Conservation (phyloP, 2,888 invertebrate genomes). For the Miltochrista miniata region DNA sequence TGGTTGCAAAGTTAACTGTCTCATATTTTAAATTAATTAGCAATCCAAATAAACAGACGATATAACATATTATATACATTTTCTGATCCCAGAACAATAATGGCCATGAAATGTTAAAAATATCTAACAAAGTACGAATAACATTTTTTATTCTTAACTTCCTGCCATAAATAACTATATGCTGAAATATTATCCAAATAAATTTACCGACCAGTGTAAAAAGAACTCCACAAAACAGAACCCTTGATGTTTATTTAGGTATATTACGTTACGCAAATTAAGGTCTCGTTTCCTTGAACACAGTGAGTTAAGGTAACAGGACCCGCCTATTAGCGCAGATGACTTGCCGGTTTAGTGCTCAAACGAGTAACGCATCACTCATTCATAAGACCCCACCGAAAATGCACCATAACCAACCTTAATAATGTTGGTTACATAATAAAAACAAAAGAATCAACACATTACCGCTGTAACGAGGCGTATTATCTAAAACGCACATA, state of each 20-base stretch:
- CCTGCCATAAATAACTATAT: neutral
- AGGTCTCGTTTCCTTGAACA: conserved; percentile 39
- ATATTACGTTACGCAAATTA: conserved; percentile 28
- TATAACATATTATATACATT: no score
- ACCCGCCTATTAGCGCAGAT: conserved; percentile 66
- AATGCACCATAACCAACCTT: conserved; percentile 43
- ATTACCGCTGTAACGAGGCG: neutral
- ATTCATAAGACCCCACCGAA: conserved; percentile 47
- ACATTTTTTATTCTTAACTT: no score
- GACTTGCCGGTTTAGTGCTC: conserved; percentile 64
- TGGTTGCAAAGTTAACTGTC: no score
- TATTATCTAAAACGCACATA: neutral
- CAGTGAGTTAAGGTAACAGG: conserved; percentile 57
- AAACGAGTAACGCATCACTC: conserved; percentile 42
- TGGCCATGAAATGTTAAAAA: no score
- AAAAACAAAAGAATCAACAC: neutral
- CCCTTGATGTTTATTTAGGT: no score
- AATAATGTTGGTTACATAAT: conserved; percentile 19
- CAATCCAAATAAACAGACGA: no score
- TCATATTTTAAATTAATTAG: no score
- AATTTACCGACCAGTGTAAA: neutral
- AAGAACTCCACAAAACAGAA: neutral
- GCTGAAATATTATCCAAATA: neutral
- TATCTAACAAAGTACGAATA: no score
- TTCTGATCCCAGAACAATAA: no score